A percentile compares a stretch with the other conserved stretches of the same genome.
These are phyloP conservation scores for Mobula hypostoma DNA, from an alignment of 2,113 vertebrate species.

Conservation along the genomic window DNA sequence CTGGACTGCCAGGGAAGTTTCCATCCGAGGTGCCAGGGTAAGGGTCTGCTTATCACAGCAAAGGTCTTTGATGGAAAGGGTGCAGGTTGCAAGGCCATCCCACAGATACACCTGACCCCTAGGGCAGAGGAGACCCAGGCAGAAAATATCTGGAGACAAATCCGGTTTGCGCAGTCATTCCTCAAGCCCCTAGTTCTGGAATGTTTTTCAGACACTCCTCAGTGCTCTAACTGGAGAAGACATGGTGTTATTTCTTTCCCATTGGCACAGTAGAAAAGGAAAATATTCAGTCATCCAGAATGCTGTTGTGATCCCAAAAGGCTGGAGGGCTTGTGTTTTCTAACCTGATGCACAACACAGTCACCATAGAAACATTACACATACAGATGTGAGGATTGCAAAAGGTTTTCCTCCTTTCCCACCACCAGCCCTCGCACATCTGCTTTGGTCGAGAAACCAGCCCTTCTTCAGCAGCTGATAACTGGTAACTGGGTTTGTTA, in stretches of 20 bases:
- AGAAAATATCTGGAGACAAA: background rate
- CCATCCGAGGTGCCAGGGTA: background rate
- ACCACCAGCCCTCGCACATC: background rate
- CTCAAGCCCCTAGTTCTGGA: background rate
- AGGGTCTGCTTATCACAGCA: background rate
- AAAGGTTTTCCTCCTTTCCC: background rate
- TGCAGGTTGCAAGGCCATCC: too few species aligned
- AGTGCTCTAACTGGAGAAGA: background rate
- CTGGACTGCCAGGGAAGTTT: background rate
- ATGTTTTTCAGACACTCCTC: background rate
- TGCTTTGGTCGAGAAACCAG: background rate
- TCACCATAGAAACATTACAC: constrained; percentile 33
- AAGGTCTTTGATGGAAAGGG: background rate
- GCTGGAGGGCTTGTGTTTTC: background rate
- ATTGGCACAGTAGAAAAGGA: background rate
- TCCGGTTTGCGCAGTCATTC: background rate
- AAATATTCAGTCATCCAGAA: constrained; percentile 22
- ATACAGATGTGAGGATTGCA: constrained; percentile 27
- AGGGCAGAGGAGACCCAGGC: background rate
- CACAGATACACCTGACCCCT: background rate
- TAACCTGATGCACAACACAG: background rate
- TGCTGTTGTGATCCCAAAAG: constrained; percentile 24
- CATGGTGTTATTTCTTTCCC: background rate
- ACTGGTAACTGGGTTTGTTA: too few species aligned
- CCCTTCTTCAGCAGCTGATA: background rate